A percentile compares a stretch with the other conserved stretches of the same genome.
These are phyloP conservation scores for Pyralis farinalis DNA, from an alignment of 2,888 invertebrate species.

Conservation along the genomic window DNA sequence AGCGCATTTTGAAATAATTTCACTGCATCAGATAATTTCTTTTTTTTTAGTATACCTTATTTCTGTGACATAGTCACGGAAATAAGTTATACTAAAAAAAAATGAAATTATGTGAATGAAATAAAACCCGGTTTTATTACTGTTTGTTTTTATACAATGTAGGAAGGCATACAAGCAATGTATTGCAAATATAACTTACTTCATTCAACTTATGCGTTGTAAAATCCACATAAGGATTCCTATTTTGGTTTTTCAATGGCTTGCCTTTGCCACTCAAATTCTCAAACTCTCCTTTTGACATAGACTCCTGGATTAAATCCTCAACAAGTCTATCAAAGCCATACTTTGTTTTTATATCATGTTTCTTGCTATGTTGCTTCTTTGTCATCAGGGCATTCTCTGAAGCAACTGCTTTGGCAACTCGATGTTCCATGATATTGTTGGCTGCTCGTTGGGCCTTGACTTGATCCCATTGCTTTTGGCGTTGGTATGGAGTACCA, in stretches of 20 bases:
- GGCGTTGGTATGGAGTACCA: conserved; percentile 89
- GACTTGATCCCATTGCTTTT: conserved; percentile 87
- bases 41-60: no score
- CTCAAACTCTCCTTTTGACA: conserved; percentile 93
- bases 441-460: conserved; percentile 85
- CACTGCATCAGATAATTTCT: no score
- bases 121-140: no score
- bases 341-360: conserved; percentile 89
- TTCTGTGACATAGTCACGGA: no score
- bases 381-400: conserved; percentile 85
- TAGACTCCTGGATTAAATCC: conserved; percentile 94
- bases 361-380: conserved; percentile 80
- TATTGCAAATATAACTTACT: conserved; percentile 61
- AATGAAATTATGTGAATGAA: no score
- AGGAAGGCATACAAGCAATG: no score
- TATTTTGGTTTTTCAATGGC: conserved; percentile 85
- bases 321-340: conserved; percentile 94
- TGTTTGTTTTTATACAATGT: no score
- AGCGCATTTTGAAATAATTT: no score
- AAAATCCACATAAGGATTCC: conserved; percentile 93
- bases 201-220: conserved; percentile 93
- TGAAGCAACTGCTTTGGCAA: conserved; percentile 81
- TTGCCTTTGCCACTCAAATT: conserved; percentile 92
- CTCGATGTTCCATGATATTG: conserved; percentile 82
- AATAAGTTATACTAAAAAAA: no score